A percentile compares a stretch with the other conserved stretches of the same genome.
These are phyloP conservation scores for Incurvaria masculella DNA, from an alignment of 2,888 invertebrate species.

Conservation along the genomic window DNA sequence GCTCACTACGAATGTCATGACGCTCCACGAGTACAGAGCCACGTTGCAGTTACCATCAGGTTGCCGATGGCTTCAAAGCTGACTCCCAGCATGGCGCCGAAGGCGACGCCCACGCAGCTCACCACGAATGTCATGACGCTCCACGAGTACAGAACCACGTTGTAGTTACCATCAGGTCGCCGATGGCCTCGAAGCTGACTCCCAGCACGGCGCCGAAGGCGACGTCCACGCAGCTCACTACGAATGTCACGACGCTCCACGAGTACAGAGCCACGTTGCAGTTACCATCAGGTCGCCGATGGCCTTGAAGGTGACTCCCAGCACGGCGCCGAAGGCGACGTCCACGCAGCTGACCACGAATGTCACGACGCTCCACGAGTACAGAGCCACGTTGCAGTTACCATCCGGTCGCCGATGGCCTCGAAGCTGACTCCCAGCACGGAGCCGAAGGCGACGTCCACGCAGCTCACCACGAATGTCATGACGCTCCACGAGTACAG, in stretches of 20 bases:
- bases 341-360: constrained; percentile 22
- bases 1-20: no score
- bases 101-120: no score
- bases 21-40: constrained; percentile 23
- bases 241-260: constrained; percentile 16
- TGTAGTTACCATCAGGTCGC: constrained; percentile 25
- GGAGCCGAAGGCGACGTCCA: constrained; percentile 14
- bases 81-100: constrained; percentile 30
- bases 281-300: constrained; percentile 29
- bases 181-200: constrained; percentile 30
- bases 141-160: constrained; percentile 25
- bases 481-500: not conserved
- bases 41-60: constrained; percentile 23
- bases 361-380: not conserved
- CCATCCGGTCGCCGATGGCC: not conserved
- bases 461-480: constrained; percentile 19
- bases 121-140: constrained; percentile 8
- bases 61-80: constrained; percentile 30
- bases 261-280: constrained; percentile 25
- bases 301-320: constrained; percentile 27
- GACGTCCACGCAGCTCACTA: no score
- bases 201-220: constrained; percentile 28
- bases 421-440: constrained; percentile 5
- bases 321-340: constrained; percentile 26
- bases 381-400: not conserved